Percentiles rank a stretch among this genome's conserved stretches.
These are phyloP conservation scores for Sebastes steindachneri DNA, from an alignment of 2,797 vertebrate genomes.

Conservation along the genomic window DNA sequence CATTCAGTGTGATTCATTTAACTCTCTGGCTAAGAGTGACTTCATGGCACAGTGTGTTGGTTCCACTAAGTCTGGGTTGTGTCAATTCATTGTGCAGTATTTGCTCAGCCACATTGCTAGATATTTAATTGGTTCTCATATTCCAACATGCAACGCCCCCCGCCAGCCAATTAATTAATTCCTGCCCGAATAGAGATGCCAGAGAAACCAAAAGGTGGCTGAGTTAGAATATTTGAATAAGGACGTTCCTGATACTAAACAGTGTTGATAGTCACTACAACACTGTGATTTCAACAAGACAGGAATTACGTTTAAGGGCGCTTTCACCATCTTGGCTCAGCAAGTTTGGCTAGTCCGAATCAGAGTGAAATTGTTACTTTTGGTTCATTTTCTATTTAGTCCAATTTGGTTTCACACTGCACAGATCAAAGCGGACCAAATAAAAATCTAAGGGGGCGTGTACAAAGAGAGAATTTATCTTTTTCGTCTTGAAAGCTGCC, in stretches of 20 bases:
- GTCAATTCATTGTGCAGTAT: constrained; percentile 9
- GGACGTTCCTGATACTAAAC: background rate
- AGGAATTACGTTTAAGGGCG: too few relatives aligned
- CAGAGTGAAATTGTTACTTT: too few relatives aligned
- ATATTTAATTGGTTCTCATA: constrained; percentile 28
- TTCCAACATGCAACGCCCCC: background rate
- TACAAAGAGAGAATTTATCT: too few relatives aligned
- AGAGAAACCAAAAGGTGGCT: background rate
- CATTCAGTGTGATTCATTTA: constrained; percentile 39
- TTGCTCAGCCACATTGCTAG: constrained; percentile 8
- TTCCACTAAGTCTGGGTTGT: constrained; percentile 23
- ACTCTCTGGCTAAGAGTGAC: constrained; percentile 29
- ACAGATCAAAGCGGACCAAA: too few relatives aligned
- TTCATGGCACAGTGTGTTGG: constrained; percentile 15
- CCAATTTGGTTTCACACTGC: too few relatives aligned
- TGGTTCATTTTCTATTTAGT: too few relatives aligned
- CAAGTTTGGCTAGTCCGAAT: too few relatives aligned
- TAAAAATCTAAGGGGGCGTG: too few relatives aligned
- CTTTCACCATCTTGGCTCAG: too few relatives aligned
- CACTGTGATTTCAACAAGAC: background rate
- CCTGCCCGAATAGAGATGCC: background rate
- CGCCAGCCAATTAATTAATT: constrained; percentile 11
- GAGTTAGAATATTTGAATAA: background rate
- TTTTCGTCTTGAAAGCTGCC: too few relatives aligned
- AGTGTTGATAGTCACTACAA: background rate